Evolutionary conservation across 2,113 vertebrate genomes (phyloP), one percentile per base, ranked within the genome.

Genomic region (Lethenteron reissneri): DNA sequence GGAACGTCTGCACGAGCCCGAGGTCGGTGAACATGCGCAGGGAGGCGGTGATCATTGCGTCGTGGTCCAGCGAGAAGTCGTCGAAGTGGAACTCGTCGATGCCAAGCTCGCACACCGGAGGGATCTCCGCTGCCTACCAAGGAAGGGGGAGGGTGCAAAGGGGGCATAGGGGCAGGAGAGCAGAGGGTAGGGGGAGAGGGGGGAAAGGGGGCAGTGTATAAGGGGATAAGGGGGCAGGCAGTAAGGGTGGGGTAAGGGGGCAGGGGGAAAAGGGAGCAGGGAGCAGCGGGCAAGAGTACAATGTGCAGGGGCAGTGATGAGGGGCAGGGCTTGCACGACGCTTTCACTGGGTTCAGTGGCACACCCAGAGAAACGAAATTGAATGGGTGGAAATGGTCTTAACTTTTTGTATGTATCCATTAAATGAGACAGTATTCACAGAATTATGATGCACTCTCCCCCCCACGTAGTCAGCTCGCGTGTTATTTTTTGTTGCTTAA

Each of bases 21-120:
- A 99, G 79, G 80, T 99, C 94, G 86, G 95, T 92, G 79, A 99
- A 99, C 94, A 99, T 99, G 71, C 92, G 83, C 74, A 99, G 83
- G 56, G 89, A 86, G 56, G 92, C 94, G 1, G 90, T 91, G 77
- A 97, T 87, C 94, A 99, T 99, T 80, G 88, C 87, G 11, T 99
- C 92, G 14, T 87, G 83, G 7, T 99, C 92, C 58, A 99, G 84
- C 2, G 92, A 99, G 82, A 99, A 99, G 81, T 99, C 94, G 77
- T 99, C 90, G 79, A 99, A 99, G 78, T 90, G 89, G 75, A 97
- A 85, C 77, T 90, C 83, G 58, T 86, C 87, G 56, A 99, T 99
- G 80, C 87, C 85, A 78, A 97, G 83, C 78, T 99, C 94, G 72
- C 88, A 89, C 77, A 90, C 94, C 78, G 90, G 81, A 71, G 92